Evolutionary conservation across 1,140 invertebrate species (phyloP), one percentile per base, ranked within the genome.

Genomic region (Calephelis virginiensis): DNA sequence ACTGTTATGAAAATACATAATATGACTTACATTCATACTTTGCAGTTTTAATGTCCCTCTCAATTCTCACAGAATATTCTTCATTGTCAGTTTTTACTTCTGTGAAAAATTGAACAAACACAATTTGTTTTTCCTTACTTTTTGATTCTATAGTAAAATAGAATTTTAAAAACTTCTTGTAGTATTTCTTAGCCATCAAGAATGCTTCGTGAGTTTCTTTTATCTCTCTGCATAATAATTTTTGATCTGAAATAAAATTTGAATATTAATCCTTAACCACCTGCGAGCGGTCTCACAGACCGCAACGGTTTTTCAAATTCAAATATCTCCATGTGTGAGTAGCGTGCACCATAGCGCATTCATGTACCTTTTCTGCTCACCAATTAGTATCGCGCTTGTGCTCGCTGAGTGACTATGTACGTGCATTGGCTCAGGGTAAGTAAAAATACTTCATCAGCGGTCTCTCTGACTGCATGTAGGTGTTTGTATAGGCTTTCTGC

Each of bases 161-260:
- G 14, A 89, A 75, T 67, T 83, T 89, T 64, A 89, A 77, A 71
- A 75, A 76, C 60, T 85, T 90, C 61, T 88, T 90, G 47, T 86
- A 88, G 70, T 73, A 81, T 65, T 87, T 90, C 66, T 85, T 89
- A 8, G 86, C 84, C 80, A 83, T 86, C 59, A 90, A 71, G 74
- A 86, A 89, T 63, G 88, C 85, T 76, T 90, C 88, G 79, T 90
- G 86, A 17, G 80, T 88, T 67, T 89, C 82, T 71, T 85, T 89
- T 8, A 90, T 78, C 78, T 88, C 82, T 71, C 86, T 77, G 13
- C 78, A 72, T 43, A 90, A 68, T 14, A 88, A 66, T 75, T 86
- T 88, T 66, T 87, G 84, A 75, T 89, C 88, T 90, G 75, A 8
- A 85, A 86, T 56, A 64, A 64, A 70, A 66, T 43, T n/a, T 38